These are phyloP conservation scores for Scylla paramamosain DNA, from an alignment of 1,140 invertebrate species.

Conservation along the genomic window DNA sequence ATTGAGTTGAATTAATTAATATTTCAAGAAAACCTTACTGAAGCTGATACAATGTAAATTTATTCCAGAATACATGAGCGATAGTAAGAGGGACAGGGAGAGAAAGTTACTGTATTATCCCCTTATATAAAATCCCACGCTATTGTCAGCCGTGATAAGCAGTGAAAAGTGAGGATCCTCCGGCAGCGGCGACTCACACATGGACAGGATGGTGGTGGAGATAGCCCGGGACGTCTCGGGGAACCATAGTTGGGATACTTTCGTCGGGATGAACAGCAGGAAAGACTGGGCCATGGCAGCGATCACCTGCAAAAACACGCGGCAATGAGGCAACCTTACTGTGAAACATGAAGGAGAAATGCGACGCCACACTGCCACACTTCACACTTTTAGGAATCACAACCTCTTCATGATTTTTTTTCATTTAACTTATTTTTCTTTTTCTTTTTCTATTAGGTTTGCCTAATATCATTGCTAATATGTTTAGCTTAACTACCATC, in stretches of 20 bases:
- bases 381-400: no score
- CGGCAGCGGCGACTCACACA: slow-evolving; percentile 68
- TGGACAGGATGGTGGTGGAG: slow-evolving; percentile 79
- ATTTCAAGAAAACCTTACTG: no score
- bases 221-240: slow-evolving; percentile 80
- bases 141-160: no score
- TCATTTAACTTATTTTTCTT: no score
- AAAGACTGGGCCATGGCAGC: slow-evolving; percentile 81
- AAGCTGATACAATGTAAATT: no score
- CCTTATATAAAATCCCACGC: neutral
- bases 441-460: no score
- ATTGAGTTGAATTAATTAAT: no score
- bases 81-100: neutral
- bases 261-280: slow-evolving; percentile 81
- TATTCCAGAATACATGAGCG: neutral
- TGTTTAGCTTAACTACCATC: no score
- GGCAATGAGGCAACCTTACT: neutral
- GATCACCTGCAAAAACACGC: slow-evolving; percentile 78
- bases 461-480: no score
- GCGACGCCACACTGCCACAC: no score
- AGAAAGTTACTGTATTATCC: neutral
- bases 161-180: neutral
- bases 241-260: slow-evolving; percentile 82
- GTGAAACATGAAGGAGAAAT: no score
- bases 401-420: no score